Percentiles rank a stretch among this genome's conserved stretches.
These are phyloP conservation scores for Sicus ferrugineus DNA, from an alignment of 2,888 invertebrate genomes.

Conservation along the genomic window DNA sequence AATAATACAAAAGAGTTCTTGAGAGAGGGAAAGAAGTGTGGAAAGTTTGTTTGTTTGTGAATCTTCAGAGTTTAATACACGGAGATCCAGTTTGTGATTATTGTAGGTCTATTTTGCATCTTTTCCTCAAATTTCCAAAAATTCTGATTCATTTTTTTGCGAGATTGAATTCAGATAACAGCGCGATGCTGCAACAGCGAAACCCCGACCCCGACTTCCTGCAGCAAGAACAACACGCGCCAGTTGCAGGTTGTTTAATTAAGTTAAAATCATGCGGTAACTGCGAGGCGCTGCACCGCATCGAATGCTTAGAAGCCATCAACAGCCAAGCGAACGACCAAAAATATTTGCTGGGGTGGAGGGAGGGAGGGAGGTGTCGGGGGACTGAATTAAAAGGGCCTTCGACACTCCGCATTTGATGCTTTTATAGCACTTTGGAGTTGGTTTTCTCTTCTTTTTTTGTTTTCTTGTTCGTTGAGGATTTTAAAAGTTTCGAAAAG, in stretches of 20 bases:
- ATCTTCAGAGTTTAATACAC: too few species aligned
- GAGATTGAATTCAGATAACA: too few species aligned
- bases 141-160: too few species aligned
- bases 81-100: too few species aligned
- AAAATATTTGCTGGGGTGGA: too few species aligned
- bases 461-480: neutral
- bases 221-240: too few species aligned
- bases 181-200: too few species aligned
- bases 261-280: neutral
- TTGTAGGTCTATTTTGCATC: too few species aligned
- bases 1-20: neutral
- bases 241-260: neutral
- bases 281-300: neutral
- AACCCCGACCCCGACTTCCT: too few species aligned
- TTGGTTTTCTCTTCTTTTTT: conserved; percentile 3
- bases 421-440: neutral
- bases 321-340: neutral
- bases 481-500: neutral
- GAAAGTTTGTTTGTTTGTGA: too few species aligned
- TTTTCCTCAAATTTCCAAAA: too few species aligned
- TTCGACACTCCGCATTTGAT: neutral
- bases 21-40: neutral
- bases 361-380: too few species aligned
- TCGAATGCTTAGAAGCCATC: neutral
- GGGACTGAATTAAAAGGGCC: neutral